A percentile compares a stretch with the other conserved stretches of the same genome.
Conservation (phyloP, 2,888 invertebrate species). For the Dasypolia templi region DNA sequence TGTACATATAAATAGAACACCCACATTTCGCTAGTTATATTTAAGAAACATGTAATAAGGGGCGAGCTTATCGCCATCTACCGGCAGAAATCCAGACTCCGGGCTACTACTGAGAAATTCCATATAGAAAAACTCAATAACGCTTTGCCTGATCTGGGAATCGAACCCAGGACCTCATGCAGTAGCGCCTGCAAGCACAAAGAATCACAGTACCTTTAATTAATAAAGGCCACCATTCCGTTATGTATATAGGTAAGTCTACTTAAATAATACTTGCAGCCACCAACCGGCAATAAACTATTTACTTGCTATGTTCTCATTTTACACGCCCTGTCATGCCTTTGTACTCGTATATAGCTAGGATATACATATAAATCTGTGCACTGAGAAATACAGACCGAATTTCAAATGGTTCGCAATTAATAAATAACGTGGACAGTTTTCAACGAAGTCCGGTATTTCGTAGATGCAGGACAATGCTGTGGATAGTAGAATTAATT, state of each 20-base stretch:
- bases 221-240: background rate
- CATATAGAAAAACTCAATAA: too few species aligned
- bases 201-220: too few species aligned
- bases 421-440: background rate
- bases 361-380: constrained; percentile 5
- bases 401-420: constrained; percentile 7
- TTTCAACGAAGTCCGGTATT: background rate
- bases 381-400: background rate
- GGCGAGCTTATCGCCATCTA: too few species aligned
- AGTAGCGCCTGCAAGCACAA: too few species aligned
- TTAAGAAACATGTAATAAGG: too few species aligned
- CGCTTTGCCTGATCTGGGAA: too few species aligned
- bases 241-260: background rate
- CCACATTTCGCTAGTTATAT: too few species aligned
- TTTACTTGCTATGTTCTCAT: constrained; percentile 13
- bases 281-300: constrained; percentile 24
- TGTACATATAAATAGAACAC: too few species aligned
- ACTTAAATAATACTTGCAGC: constrained; percentile 7
- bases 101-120: too few species aligned
- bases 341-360: constrained; percentile 9
- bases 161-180: too few species aligned
- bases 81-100: too few species aligned
- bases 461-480: background rate
- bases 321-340: background rate
- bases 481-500: constrained; percentile 11